A percentile compares a stretch with the other conserved stretches of the same genome.
phyloP scores from a whole-genome alignment of 1,140 invertebrate genomes.

The Pogonomyrmex californicus region DNA sequence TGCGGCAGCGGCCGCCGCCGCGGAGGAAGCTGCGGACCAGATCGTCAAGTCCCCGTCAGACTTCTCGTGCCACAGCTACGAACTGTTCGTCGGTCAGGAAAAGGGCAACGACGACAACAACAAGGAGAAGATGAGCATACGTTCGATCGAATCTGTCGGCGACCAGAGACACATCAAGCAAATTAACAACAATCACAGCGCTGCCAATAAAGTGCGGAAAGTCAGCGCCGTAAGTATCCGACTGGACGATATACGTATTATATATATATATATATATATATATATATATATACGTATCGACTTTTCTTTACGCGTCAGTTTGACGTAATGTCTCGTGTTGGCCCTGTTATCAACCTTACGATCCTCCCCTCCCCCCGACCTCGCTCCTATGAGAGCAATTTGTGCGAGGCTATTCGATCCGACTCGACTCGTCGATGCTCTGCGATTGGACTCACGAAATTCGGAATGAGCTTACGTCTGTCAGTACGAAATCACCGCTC shows the following conservation, averaged over 20 bases:
- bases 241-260: conserved; percentile 19
- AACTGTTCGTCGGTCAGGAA: conserved; percentile 95
- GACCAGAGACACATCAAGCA: conserved; percentile 90
- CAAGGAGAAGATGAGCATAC: conserved; percentile 96
- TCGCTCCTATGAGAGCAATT: conserved; percentile 73
- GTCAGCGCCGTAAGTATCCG: conserved; percentile 95
- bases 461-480: neutral
- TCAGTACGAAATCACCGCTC: neutral
- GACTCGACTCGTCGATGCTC: conserved; percentile 73
- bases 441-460: conserved; percentile 3
- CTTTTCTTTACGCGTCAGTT: conserved; percentile 41
- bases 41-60: conserved; percentile 95
- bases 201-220: conserved; percentile 92
- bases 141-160: conserved; percentile 95
- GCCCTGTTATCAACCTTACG: conserved; percentile 54
- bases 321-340: conserved; percentile 67
- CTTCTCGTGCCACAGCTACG: conserved; percentile 96
- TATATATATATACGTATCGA: conserved; percentile 44
- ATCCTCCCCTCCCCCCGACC: conserved; percentile 44
- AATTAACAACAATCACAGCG: conserved; percentile 85
- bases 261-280: neutral
- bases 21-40: conserved; percentile 85
- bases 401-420: conserved; percentile 68
- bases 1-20: conserved; percentile 87
- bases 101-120: conserved; percentile 95